Evolutionary conservation across 2,888 invertebrate species (phyloP).

Genomic region (Ormyrus rosae): DNA sequence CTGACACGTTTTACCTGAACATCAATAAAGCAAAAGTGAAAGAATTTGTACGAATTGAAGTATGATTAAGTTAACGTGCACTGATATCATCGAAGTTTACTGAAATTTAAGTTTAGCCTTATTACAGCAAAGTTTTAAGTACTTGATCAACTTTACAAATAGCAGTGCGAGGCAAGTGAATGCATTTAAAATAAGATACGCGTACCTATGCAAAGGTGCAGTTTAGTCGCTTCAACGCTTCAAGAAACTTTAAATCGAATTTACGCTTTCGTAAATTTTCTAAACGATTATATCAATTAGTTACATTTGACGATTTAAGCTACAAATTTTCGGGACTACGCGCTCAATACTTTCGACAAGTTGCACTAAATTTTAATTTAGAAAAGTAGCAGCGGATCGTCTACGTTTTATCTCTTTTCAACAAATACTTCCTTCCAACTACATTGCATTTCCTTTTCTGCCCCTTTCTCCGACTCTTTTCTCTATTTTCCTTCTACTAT

Average conservation of each 20-base stretch:
- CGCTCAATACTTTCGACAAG: too few species aligned
- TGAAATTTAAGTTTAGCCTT: constrained; percentile 13
- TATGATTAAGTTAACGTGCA: neutral
- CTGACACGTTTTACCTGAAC: too few species aligned
- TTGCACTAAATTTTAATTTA: too few species aligned
- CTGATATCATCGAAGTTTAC: constrained; percentile 9
- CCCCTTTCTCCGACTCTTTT: neutral
- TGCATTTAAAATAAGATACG: neutral
- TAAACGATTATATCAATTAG: too few species aligned
- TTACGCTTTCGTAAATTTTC: too few species aligned
- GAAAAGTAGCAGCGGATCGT: too few species aligned
- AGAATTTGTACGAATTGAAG: constrained; percentile 16
- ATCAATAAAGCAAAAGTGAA: neutral
- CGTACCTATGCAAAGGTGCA: too few species aligned
- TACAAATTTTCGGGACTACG: too few species aligned
- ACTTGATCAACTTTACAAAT: neutral
- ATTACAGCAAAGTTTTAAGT: constrained; percentile 4
- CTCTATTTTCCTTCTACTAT: constrained; percentile 2
- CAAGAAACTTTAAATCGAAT: too few species aligned
- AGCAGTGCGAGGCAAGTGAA: neutral
- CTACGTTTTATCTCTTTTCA: neutral
- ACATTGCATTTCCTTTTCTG: constrained; percentile 1
- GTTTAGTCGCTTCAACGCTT: too few species aligned
- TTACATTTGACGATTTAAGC: too few species aligned
- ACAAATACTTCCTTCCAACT: neutral